Evolutionary conservation across 2,797 vertebrate genomes (phyloP).

Genomic region (Pipistrellus pipistrellus): DNA sequence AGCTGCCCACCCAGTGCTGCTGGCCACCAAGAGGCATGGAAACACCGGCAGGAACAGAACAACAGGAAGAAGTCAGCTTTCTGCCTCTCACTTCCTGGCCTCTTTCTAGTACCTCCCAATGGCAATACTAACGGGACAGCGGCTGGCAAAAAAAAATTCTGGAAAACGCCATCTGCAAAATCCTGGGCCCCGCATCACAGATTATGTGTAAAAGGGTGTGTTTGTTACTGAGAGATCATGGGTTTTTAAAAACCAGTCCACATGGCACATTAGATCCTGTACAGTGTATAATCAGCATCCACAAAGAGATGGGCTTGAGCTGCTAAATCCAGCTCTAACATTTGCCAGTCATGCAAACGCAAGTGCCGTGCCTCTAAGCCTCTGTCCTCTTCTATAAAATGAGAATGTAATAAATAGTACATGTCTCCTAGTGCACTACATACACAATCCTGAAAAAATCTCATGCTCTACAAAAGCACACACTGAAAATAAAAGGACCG

Average conservation of each 20-base stretch:
- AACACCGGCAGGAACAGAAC: neutral
- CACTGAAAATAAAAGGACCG: constrained; percentile 11
- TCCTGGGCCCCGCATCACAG: neutral
- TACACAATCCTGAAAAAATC: neutral
- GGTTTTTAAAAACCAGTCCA: neutral
- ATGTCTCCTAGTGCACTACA: neutral
- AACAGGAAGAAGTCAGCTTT: neutral
- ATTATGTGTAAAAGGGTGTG: neutral
- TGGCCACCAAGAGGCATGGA: neutral
- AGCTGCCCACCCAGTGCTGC: neutral
- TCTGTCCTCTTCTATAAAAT: neutral
- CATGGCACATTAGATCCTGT: neutral
- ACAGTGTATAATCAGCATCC: neutral
- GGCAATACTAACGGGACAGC: neutral
- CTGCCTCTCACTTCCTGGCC: neutral
- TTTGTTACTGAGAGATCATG: neutral
- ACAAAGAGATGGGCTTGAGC: neutral
- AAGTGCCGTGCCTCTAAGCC: neutral
- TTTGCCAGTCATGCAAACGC: neutral
- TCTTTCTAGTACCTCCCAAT: neutral
- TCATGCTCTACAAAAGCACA: neutral
- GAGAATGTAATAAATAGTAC: neutral
- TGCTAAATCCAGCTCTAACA: neutral
- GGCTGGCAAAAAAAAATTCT: neutral
- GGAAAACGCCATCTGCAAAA: neutral